These are phyloP conservation scores for Drosophila austrosaltans DNA, from an alignment of 2,888 invertebrate genomes.

Conservation along the genomic window DNA sequence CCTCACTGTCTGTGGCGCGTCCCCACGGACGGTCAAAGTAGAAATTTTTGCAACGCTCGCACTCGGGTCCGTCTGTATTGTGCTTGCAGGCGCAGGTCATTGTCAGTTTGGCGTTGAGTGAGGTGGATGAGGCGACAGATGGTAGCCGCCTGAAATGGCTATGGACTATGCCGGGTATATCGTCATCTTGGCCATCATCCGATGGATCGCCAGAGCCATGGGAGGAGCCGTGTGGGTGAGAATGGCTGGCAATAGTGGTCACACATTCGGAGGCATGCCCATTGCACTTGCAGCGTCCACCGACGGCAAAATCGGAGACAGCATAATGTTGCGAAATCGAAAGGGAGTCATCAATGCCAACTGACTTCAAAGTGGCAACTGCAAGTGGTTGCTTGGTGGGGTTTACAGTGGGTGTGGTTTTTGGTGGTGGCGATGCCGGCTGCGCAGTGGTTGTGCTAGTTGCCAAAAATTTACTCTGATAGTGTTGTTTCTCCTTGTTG, in stretches of 20 bases:
- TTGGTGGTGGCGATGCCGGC: constrained; percentile 58
- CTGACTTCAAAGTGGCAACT: neutral
- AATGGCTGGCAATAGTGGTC: constrained; percentile 76
- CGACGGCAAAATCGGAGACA: constrained; percentile 98
- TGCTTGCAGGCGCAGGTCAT: constrained; percentile 98
- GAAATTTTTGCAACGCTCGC: constrained; percentile 99
- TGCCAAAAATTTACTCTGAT: constrained; percentile 61
- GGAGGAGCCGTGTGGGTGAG: neutral
- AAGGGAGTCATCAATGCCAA: constrained; percentile 75
- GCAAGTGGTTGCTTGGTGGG: constrained; percentile 42
- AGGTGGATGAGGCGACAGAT: constrained; percentile 24
- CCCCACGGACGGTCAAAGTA: constrained; percentile 99
- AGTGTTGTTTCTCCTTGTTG: constrained; percentile 71
- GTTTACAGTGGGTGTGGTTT: neutral
- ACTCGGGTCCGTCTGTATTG: constrained; percentile 99
- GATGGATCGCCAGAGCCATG: constrained; percentile 68
- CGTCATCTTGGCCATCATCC: constrained; percentile 85
- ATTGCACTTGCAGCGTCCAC: constrained; percentile 99
- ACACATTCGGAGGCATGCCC: constrained; percentile 98
- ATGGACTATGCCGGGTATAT: constrained; percentile 43
- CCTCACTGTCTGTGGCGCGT: constrained; percentile 96
- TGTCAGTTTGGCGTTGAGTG: constrained; percentile 82
- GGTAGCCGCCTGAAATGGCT: constrained; percentile 57
- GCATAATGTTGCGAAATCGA: constrained; percentile 92
- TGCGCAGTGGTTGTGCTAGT: constrained; percentile 36